A percentile compares a stretch with the other conserved stretches of the same genome.
phyloP scores from a whole-genome alignment of 2,888 invertebrate species.

The Eupithecia insigniata region DNA sequence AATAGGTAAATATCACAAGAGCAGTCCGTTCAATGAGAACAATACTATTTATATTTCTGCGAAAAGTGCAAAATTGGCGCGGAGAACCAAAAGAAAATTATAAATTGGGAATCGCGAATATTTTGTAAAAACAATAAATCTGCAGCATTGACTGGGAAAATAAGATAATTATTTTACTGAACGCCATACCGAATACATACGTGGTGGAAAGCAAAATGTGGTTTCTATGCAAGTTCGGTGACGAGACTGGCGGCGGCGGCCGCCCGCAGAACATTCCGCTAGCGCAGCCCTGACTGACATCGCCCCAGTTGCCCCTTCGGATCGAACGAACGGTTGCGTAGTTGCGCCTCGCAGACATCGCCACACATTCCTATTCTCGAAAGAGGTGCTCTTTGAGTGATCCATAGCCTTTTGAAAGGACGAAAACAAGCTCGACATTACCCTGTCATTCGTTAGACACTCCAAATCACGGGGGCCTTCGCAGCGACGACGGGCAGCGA shows the following conservation, averaged over 20 bases:
- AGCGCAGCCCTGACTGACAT: constrained; percentile 82
- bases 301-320: constrained; percentile 82
- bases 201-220: constrained; percentile 24
- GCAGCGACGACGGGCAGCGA: constrained; percentile 29
- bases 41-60: constrained; percentile 55
- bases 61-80: constrained; percentile 59
- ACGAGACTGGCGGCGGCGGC: constrained; percentile 46
- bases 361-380: constrained; percentile 54
- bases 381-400: constrained; percentile 43
- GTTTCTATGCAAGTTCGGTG: constrained; percentile 38
- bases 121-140: background rate
- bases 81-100: constrained; percentile 36
- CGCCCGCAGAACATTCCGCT: constrained; percentile 73
- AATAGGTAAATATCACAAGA: too few relatives aligned
- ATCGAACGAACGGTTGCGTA: constrained; percentile 82
- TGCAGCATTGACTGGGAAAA: background rate
- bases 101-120: background rate
- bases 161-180: background rate
- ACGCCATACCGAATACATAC: background rate
- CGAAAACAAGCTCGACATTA: constrained; percentile 55
- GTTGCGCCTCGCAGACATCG: constrained; percentile 66
- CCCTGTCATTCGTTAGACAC: constrained; percentile 50
- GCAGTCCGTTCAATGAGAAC: constrained; percentile 35
- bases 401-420: constrained; percentile 53
- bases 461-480: constrained; percentile 40